Conservation (phyloP, 2,797 vertebrate species). For the Characodon lateralis region DNA sequence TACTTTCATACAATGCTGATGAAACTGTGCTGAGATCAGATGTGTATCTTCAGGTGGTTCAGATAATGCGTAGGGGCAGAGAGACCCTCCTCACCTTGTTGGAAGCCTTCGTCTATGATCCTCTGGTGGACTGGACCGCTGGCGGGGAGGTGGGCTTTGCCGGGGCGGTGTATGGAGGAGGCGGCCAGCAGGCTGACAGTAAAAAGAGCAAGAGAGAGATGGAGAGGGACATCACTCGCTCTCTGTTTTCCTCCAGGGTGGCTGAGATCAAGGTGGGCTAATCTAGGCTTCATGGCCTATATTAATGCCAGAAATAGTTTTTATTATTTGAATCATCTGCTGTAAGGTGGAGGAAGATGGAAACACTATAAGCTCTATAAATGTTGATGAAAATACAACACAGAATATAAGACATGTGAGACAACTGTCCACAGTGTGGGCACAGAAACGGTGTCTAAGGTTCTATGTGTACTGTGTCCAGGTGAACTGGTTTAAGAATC, state of each 20-base stretch:
- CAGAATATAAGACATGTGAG: background rate
- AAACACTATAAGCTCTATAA: too few species aligned
- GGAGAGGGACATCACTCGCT: slow-evolving; percentile 98
- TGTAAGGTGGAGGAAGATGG: too few species aligned
- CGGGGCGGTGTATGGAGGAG: slow-evolving; percentile 96
- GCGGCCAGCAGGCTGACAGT: slow-evolving; percentile 95
- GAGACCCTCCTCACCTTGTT: slow-evolving; percentile 94
- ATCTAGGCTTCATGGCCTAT: background rate
- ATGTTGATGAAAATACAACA: background rate
- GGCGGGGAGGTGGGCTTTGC: slow-evolving; percentile 97
- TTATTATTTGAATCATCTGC: too few species aligned
- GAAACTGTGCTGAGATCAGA: background rate
- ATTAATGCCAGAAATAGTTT: too few species aligned
- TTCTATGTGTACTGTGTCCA: slow-evolving; percentile 49
- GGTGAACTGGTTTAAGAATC: slow-evolving; percentile 99
- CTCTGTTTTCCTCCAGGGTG: slow-evolving; percentile 96
- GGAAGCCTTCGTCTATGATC: slow-evolving; percentile 98
- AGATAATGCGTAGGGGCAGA: slow-evolving; percentile 96
- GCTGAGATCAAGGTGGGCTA: slow-evolving; percentile 94
- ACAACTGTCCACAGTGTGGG: background rate
- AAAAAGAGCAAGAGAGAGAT: slow-evolving; percentile 98
- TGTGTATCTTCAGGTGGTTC: slow-evolving; percentile 85
- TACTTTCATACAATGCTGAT: background rate
- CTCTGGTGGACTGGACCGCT: slow-evolving; percentile 98
- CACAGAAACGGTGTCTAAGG: background rate